Conservation (phyloP, 35 echinoderm and acorn worm genomes). For the Patiria miniata region DNA sequence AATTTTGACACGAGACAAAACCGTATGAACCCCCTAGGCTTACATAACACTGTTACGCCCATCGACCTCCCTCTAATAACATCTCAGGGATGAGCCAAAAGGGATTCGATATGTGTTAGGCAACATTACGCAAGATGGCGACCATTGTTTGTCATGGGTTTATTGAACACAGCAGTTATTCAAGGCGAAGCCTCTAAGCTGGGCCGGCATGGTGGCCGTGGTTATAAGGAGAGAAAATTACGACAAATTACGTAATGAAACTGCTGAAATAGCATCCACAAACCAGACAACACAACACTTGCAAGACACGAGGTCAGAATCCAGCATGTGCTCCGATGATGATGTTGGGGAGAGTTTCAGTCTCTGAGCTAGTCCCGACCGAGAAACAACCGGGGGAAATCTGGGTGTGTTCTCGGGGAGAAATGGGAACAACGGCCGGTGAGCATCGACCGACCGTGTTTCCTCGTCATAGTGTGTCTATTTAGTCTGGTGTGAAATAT, state of each 20-base stretch:
- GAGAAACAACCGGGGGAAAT: background rate
- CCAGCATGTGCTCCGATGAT: background rate
- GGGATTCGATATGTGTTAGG: constrained; percentile 34
- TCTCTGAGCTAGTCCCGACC: background rate
- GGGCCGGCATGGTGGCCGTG: background rate
- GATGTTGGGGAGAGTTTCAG: background rate
- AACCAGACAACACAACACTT: constrained; percentile 7
- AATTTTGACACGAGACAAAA: too few species aligned
- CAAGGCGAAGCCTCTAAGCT: constrained; percentile 1
- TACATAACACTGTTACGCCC: too few species aligned
- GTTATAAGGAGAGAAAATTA: constrained; percentile 38
- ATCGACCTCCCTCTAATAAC: too few species aligned
- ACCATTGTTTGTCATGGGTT: background rate
- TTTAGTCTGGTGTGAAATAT: too few species aligned
- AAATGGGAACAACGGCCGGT: background rate
- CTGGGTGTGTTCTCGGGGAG: background rate
- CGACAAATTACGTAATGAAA: constrained; percentile 55
- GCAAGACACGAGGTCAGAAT: constrained; percentile 8
- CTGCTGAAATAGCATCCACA: constrained; percentile 40
- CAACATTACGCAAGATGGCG: constrained; percentile 53
- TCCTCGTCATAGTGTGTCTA: too few species aligned
- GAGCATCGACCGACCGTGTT: too few species aligned
- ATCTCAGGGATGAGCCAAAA: background rate
- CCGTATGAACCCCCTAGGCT: too few species aligned
- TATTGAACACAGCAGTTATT: constrained; percentile 28